Percentiles rank a stretch among this genome's conserved stretches.
phyloP scores from a whole-genome alignment of 2,113 vertebrate genomes.

The Ploceus nigricollis region DNA sequence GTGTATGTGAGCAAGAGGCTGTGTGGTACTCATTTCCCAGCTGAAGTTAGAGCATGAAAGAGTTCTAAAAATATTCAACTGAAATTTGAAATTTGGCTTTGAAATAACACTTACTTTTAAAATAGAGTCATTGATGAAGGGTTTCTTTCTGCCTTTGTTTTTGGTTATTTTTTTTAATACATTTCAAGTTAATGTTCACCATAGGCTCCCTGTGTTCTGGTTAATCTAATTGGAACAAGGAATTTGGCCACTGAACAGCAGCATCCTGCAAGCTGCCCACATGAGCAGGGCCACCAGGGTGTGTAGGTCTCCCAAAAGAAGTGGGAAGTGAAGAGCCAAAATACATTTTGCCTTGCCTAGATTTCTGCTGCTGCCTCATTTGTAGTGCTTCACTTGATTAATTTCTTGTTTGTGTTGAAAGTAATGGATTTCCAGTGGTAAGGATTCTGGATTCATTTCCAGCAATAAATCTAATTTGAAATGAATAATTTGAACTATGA shows the following conservation, averaged over 20 bases:
- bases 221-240: background rate
- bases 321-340: background rate
- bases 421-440: background rate
- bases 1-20: background rate
- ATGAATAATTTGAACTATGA: background rate
- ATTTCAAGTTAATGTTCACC: background rate
- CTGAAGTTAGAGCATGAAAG: background rate
- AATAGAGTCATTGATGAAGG: background rate
- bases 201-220: background rate
- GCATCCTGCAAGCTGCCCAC: background rate
- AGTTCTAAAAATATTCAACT: background rate
- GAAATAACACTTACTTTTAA: background rate
- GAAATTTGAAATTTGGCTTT: background rate
- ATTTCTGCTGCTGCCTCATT: background rate
- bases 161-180: background rate
- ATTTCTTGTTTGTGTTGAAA: background rate
- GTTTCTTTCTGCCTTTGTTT: background rate
- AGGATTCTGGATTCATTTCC: background rate
- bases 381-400: background rate
- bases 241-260: background rate
- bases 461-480: background rate
- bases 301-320: background rate
- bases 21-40: background rate
- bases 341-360: background rate
- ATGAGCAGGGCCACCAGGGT: accelerated